Conservation (phyloP, 2,888 invertebrate genomes). For the Aphodius sticticus region DNA sequence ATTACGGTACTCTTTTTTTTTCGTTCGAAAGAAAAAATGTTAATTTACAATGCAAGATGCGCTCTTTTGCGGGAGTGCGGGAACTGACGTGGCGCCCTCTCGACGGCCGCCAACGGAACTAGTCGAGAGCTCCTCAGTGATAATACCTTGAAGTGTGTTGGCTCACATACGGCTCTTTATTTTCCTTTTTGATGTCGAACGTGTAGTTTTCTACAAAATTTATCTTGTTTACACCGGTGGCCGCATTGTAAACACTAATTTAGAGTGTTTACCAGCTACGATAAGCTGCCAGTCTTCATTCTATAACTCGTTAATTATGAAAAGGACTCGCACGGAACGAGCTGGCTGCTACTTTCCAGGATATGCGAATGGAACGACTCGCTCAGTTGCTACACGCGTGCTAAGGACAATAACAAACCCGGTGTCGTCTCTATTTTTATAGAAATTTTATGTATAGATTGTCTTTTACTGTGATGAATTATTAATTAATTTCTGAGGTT, state of each 20-base stretch:
- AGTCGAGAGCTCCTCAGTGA: slow-evolving; percentile 57
- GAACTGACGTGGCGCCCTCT: slow-evolving; percentile 39
- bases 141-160: slow-evolving; percentile 57
- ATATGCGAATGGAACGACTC: not conserved
- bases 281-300: slow-evolving; percentile 4
- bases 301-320: slow-evolving; percentile 4
- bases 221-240: slow-evolving; percentile 51
- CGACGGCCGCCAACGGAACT: slow-evolving; percentile 50
- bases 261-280: not conserved
- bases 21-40: not conserved
- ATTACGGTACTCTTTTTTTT: not conserved
- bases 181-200: slow-evolving; percentile 54
- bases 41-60: slow-evolving; percentile 4
- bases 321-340: not conserved
- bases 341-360: not conserved
- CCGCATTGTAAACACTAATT: slow-evolving; percentile 16
- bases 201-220: slow-evolving; percentile 57
- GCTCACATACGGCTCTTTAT: slow-evolving; percentile 56
- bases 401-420: not conserved
- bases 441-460: no score
- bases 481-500: no score
- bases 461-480: no score
- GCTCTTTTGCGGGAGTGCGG: not conserved
- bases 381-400: not conserved
- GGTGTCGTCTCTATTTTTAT: not conserved